phyloP scores from a whole-genome alignment of 2,797 vertebrate genomes.

The Thunnus albacares region DNA sequence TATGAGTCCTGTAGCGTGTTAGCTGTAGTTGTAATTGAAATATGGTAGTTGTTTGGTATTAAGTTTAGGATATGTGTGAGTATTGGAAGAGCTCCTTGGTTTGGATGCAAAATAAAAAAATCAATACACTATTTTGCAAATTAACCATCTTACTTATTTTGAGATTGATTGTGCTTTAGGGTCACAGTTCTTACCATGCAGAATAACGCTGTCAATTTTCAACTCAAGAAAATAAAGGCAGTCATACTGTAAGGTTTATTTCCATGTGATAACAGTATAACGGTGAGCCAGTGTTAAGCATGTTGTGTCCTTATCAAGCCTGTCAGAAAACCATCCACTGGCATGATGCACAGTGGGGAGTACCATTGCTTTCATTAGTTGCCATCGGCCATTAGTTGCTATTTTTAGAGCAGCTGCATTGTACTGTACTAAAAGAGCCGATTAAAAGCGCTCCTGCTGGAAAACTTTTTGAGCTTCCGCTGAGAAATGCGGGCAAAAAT shows the following conservation, averaged over 20 bases:
- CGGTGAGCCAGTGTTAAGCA: slow-evolving; percentile 1
- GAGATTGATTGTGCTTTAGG: neutral
- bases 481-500: slow-evolving; percentile 12
- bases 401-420: slow-evolving; percentile 37
- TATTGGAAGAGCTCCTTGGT: neutral
- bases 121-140: neutral
- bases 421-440: neutral
- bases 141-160: neutral
- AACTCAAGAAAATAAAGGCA: neutral
- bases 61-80: no score
- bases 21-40: neutral
- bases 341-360: slow-evolving; percentile 10
- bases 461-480: slow-evolving; percentile 26
- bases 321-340: slow-evolving; percentile 15
- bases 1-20: neutral
- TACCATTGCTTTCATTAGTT: slow-evolving; percentile 1
- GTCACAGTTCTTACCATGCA: neutral
- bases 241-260: neutral
- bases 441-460: slow-evolving; percentile 28
- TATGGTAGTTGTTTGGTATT: neutral
- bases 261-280: neutral
- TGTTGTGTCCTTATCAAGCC: slow-evolving; percentile 9
- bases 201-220: neutral
- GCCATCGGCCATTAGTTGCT: slow-evolving; percentile 8
- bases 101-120: neutral